Evolutionary conservation across 1,140 invertebrate genomes (phyloP).

Genomic region (Capitella teleta): DNA sequence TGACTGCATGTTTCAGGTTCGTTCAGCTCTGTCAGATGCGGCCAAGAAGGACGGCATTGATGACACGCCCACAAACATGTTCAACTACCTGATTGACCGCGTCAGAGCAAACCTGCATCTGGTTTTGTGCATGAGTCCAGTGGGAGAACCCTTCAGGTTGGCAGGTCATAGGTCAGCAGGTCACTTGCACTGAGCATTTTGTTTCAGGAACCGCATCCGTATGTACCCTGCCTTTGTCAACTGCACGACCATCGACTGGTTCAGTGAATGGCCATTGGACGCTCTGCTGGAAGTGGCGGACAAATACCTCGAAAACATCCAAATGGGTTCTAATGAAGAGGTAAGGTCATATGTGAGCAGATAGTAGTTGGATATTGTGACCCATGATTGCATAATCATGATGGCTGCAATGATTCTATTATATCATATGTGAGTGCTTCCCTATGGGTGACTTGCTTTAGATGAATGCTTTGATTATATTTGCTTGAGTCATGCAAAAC

Average conservation of each 20-base stretch:
- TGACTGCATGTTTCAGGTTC: slow-evolving; percentile 49
- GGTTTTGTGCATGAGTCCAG: slow-evolving; percentile 72
- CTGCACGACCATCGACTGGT: slow-evolving; percentile 79
- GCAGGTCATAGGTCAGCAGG: not conserved
- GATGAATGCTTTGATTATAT: too few relatives aligned
- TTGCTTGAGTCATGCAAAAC: too few relatives aligned
- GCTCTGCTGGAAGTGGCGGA: slow-evolving; percentile 66
- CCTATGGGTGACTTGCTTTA: too few relatives aligned
- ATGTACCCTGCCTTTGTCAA: slow-evolving; percentile 76
- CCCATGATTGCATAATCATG: too few relatives aligned
- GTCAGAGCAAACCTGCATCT: slow-evolving; percentile 67
- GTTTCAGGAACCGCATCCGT: slow-evolving; percentile 62
- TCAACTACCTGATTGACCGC: slow-evolving; percentile 62
- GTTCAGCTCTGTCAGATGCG: slow-evolving; percentile 53
- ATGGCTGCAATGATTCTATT: too few relatives aligned
- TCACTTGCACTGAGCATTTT: slow-evolving; percentile 9
- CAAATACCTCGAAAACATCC: slow-evolving; percentile 34
- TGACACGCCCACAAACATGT: slow-evolving; percentile 52
- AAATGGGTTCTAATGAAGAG: slow-evolving; percentile 31
- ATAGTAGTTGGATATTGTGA: too few relatives aligned
- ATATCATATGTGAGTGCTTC: too few relatives aligned
- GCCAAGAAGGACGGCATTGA: slow-evolving; percentile 54
- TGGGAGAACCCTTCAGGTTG: slow-evolving; percentile 57
- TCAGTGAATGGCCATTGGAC: slow-evolving; percentile 71
- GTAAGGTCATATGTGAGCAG: too few relatives aligned